A percentile compares a stretch with the other conserved stretches of the same genome.
These are phyloP conservation scores for Zeuzera pyrina DNA, from an alignment of 2,888 invertebrate genomes.

Conservation along the genomic window DNA sequence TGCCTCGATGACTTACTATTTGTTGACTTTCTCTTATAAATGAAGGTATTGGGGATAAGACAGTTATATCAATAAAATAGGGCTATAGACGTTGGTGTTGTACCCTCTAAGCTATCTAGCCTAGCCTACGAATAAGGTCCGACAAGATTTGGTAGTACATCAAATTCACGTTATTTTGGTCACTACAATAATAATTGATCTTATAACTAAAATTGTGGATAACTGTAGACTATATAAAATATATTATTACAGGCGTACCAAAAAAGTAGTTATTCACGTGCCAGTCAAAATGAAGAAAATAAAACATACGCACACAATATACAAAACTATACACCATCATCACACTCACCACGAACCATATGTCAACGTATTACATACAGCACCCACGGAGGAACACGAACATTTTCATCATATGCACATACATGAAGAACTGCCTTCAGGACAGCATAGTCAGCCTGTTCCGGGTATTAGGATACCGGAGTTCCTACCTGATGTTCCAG, in stretches of 20 bases:
- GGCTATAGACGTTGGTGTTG: no score
- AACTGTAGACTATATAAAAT: no score
- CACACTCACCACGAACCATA: conserved; percentile 53
- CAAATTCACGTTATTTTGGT: no score
- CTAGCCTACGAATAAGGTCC: no score
- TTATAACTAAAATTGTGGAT: no score
- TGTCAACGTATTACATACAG: conserved; percentile 31
- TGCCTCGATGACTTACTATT: no score
- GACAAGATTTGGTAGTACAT: no score
- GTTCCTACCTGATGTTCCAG: conserved; percentile 49
- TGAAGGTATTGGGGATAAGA: no score
- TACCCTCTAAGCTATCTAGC: no score
- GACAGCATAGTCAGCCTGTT: conserved; percentile 47
- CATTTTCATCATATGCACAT: conserved; percentile 65
- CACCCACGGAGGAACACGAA: conserved; percentile 56
- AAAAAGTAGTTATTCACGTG: conserved; percentile 78
- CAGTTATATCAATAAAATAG: no score
- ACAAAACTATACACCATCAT: conserved; percentile 76
- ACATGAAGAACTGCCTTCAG: conserved; percentile 36
- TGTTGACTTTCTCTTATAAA: no score
- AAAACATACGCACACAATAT: conserved; percentile 81
- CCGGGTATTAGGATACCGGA: conserved; percentile 54
- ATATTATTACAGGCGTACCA: conserved; percentile 56
- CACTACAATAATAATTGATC: no score
- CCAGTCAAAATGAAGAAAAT: conserved; percentile 79